These are phyloP conservation scores for Catharus bicknelli DNA, from an alignment of 2,113 vertebrate species.

Conservation along the genomic window DNA sequence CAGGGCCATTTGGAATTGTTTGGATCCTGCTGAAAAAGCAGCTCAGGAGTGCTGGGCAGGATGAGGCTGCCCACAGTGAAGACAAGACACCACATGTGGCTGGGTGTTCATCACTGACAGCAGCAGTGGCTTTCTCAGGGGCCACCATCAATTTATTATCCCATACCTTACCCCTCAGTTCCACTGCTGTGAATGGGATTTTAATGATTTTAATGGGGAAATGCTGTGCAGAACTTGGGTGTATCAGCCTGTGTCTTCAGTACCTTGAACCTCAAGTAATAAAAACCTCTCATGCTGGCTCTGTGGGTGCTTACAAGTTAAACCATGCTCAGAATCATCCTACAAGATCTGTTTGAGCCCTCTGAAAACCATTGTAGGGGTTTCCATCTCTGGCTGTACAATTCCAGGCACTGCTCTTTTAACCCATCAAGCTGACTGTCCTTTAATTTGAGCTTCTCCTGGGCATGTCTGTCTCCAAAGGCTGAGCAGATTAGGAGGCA, in stretches of 20 bases:
- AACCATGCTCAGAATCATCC: neutral
- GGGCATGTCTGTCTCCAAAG: neutral
- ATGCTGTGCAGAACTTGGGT: neutral
- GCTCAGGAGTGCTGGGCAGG: neutral
- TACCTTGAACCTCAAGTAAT: neutral
- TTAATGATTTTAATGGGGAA: neutral
- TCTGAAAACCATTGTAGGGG: neutral
- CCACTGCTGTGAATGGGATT: neutral
- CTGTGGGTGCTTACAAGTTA: neutral
- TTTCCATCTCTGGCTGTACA: neutral
- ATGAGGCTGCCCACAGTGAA: rapidly evolving
- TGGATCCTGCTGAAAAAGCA: neutral
- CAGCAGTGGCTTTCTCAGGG: neutral
- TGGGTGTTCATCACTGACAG: neutral
- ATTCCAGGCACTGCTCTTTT: neutral
- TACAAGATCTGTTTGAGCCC: neutral
- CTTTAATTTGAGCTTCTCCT: neutral
- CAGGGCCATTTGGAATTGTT: neutral
- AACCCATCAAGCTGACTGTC: neutral
- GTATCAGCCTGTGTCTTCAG: neutral
- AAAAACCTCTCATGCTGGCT: neutral
- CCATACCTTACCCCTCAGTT: neutral
- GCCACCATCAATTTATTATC: neutral
- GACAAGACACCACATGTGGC: neutral
- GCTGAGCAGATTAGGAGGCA: neutral